Conservation (phyloP, 2,113 vertebrate genomes). For the Charina bottae region DNA sequence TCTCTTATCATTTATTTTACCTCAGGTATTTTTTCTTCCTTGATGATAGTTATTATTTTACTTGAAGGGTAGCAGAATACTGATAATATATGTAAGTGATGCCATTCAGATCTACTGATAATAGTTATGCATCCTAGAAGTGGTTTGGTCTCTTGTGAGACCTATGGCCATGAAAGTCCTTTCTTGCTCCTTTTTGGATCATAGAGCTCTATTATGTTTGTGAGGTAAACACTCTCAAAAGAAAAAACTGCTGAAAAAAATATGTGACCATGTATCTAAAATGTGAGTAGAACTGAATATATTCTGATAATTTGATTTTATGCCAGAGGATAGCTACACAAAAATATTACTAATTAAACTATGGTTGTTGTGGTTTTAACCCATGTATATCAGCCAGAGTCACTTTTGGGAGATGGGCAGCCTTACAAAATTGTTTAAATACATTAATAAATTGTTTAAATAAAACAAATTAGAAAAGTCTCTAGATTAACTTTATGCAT, state of each 20-base stretch:
- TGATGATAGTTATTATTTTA: background rate
- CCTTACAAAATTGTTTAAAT: background rate
- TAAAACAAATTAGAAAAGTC: background rate
- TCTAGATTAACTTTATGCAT: background rate
- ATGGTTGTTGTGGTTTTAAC: background rate
- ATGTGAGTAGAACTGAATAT: background rate
- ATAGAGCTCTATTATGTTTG: background rate
- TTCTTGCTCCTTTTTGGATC: background rate
- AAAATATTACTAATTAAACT: background rate
- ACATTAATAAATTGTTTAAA: background rate
- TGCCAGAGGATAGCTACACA: background rate
- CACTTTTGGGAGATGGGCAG: background rate
- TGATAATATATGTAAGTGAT: background rate
- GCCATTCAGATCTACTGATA: background rate
- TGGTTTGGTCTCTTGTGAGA: background rate
- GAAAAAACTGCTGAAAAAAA: background rate
- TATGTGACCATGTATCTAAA: background rate
- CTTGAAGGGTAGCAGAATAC: background rate
- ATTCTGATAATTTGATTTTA: conserved; percentile 9
- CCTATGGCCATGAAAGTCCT: background rate
- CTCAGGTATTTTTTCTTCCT: background rate
- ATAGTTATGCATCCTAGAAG: background rate
- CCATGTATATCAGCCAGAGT: background rate
- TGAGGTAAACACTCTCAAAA: background rate
- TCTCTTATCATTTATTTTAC: background rate